phyloP scores from a whole-genome alignment of 2,797 vertebrate genomes.

The Pipistrellus pipistrellus region DNA sequence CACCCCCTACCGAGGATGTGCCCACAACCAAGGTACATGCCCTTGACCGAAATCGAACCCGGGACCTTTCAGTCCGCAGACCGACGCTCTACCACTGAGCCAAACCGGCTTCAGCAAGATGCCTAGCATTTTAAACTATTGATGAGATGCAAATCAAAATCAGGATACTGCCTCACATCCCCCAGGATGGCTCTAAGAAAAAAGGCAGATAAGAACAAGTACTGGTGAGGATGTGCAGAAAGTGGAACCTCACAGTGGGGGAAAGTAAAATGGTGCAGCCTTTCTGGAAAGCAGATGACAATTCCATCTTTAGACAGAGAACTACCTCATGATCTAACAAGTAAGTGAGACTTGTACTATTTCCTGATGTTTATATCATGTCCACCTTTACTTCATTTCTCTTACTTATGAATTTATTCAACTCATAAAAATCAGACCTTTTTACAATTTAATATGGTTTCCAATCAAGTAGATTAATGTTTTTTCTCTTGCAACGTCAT shows the following conservation, averaged over 20 bases:
- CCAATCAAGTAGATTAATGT: background rate
- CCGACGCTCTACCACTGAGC: no score
- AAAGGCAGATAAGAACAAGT: background rate
- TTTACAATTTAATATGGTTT: background rate
- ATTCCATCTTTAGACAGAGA: background rate
- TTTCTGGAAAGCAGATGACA: background rate
- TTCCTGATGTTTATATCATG: background rate
- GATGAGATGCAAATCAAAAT: background rate
- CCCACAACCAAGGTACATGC: no score
- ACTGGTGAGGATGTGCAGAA: background rate
- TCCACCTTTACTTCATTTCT: conserved; percentile 8
- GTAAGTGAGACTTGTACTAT: background rate
- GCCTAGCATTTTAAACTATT: background rate
- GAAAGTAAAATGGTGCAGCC: background rate
- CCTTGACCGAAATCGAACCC: no score
- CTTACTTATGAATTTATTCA: conserved; percentile 23
- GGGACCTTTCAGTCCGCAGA: no score
- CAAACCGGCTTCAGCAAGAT: no score
- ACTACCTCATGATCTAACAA: background rate
- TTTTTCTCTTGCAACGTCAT: background rate
- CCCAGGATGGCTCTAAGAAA: background rate
- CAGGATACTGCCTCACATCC: background rate
- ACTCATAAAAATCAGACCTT: background rate
- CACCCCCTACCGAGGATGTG: no score
- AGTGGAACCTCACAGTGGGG: background rate